A percentile compares a stretch with the other conserved stretches of the same genome.
Conservation (phyloP, 2,113 vertebrate species). For the Glaucidium brasilianum region DNA sequence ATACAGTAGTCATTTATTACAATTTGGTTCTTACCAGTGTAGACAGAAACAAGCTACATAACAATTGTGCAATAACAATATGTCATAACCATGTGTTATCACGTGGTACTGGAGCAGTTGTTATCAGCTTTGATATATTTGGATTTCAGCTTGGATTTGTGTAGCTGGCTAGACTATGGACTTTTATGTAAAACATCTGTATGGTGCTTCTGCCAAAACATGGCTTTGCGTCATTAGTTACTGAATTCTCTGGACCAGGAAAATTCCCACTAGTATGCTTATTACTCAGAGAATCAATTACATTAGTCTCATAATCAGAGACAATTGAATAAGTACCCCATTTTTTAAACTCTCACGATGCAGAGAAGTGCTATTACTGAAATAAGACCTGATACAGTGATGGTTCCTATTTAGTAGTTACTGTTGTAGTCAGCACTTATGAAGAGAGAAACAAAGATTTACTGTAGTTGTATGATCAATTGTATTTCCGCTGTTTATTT, state of each 20-base stretch:
- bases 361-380: not conserved
- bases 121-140: not conserved
- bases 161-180: not conserved
- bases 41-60: not conserved
- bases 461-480: not conserved
- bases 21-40: not conserved
- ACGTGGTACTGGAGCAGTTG: not conserved
- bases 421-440: not conserved
- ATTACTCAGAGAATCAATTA: not conserved
- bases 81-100: not conserved
- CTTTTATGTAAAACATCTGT: not conserved
- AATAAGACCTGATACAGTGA: not conserved
- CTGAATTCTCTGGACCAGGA: not conserved
- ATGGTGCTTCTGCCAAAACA: not conserved
- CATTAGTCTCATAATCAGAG: not conserved
- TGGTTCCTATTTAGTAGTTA: not conserved
- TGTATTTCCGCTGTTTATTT: not conserved
- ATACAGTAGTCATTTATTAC: not conserved
- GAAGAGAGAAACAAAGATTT: not conserved
- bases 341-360: not conserved
- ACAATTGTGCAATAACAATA: not conserved
- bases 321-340: not conserved
- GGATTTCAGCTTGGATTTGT: not conserved
- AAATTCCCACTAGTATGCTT: not conserved
- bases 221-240: not conserved